Base-by-base conservation (phyloP, 1,140 invertebrate genomes). In the Calycopis cecrops region DNA sequence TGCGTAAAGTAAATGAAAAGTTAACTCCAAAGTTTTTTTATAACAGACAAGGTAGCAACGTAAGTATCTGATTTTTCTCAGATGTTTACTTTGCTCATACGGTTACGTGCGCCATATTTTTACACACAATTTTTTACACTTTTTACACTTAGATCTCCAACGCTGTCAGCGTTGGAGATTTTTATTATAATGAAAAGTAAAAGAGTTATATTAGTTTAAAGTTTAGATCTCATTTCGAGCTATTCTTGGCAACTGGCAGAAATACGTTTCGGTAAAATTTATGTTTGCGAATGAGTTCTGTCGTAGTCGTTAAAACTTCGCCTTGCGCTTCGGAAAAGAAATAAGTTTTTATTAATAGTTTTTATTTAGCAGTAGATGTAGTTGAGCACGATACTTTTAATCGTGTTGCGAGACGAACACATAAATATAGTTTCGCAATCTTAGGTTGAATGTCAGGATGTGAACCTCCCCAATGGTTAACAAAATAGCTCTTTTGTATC, bases 1-100 rank as follows among this genome's bases (percentile, higher is more conserved):
- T 44, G 16, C 17, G 69, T 72, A 69, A 35, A 17, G 71, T 66
- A 80, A 80, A 80, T 80, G 73, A 78, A 78, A 80, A 78, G 73
- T 78, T 78, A 80, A 78, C 72, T 44, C 14, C 14, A 17, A 44
- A 44, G 76, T 63, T 53, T 60, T 73, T 76, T 62, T 76, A 40
- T 64, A 71, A 74, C 73, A 74, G 66, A 56, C 56, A 67, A 59
- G 62, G 58, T 55, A 60, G 65, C n/a, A 21, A 35, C 10, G 12
- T 58, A 49, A 34, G 49, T 12, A 58, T 54, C 62, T 44, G 40
- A 44, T 16, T 55, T 42, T 59, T 65, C 59, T 63, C 59, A n/a
- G n/a, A n/a, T n/a, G n/a, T 64, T 72, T 56, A 56, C 67, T 47
- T 62, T 65, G n/a, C n/a, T n/a, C n/a, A n/a, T n/a, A n/a, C n/a